A percentile compares a stretch with the other conserved stretches of the same genome.
These are phyloP conservation scores for Cataglyphis altisquamis DNA, from an alignment of 2,888 invertebrate genomes.

Conservation along the genomic window DNA sequence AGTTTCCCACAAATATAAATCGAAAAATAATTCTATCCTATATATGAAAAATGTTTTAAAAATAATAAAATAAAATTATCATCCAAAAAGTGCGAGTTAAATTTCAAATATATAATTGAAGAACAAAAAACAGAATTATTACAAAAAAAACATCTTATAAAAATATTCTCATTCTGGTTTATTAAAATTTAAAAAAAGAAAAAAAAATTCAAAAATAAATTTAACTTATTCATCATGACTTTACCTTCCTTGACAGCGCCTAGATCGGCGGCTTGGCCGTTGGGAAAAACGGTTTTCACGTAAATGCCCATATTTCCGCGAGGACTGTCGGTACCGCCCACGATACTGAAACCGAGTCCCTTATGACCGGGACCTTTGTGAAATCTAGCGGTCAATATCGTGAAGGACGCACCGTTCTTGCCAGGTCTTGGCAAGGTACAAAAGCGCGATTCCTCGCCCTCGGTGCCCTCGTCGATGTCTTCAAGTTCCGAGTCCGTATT, in stretches of 20 bases:
- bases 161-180: background rate
- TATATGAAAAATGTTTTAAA: too few relatives aligned
- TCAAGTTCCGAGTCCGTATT: constrained; percentile 83
- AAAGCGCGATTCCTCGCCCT: constrained; percentile 88
- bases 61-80: too few relatives aligned
- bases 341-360: constrained; percentile 95
- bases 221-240: background rate
- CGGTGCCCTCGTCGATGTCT: constrained; percentile 86
- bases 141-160: background rate
- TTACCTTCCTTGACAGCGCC: constrained; percentile 93
- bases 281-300: constrained; percentile 94
- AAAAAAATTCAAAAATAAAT: background rate
- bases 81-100: background rate
- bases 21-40: too few relatives aligned
- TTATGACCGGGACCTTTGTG: constrained; percentile 94
- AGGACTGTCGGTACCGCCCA: constrained; percentile 95
- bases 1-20: too few relatives aligned
- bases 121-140: background rate
- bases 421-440: constrained; percentile 88
- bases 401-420: constrained; percentile 87
- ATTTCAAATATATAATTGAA: background rate
- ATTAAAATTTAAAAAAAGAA: background rate
- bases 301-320: constrained; percentile 95
- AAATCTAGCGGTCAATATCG: constrained; percentile 88
- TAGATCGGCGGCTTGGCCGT: constrained; percentile 94